A percentile compares a stretch with the other conserved stretches of the same genome.
phyloP scores from a whole-genome alignment of 1,140 invertebrate species.

The Dendrolimus kikuchii region DNA sequence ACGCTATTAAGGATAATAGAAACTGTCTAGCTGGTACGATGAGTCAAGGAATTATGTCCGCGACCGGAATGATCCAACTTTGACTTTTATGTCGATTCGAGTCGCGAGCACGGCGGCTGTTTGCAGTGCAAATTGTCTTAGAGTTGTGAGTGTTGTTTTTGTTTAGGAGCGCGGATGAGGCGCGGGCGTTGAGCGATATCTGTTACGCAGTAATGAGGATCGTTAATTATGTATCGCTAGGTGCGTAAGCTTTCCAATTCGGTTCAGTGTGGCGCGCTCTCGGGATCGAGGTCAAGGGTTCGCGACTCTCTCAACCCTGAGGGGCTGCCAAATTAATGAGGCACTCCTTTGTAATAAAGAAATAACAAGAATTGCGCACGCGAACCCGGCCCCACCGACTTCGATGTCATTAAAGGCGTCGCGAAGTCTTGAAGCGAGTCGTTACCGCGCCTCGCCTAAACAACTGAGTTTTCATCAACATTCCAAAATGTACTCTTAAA shows the following conservation, averaged over 20 bases:
- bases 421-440: constrained; percentile 52
- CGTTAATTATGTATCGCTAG: constrained; percentile 69
- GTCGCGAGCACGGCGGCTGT: neutral
- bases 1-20: constrained; percentile 67
- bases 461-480: constrained; percentile 48
- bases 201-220: constrained; percentile 60
- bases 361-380: constrained; percentile 70
- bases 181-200: constrained; percentile 21
- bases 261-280: constrained; percentile 55
- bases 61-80: constrained; percentile 54
- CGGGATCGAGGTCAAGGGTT: constrained; percentile 67
- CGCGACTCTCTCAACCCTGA: constrained; percentile 59
- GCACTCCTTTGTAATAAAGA: constrained; percentile 72
- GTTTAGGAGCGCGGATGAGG: constrained; percentile 3
- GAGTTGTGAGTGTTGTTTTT: neutral
- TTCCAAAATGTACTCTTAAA: constrained; percentile 36
- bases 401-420: constrained; percentile 64
- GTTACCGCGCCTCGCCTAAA: constrained; percentile 58
- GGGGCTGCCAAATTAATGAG: constrained; percentile 71
- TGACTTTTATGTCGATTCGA: constrained; percentile 33
- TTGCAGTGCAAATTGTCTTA: neutral
- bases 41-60: constrained; percentile 56
- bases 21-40: constrained; percentile 57
- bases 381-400: constrained; percentile 49
- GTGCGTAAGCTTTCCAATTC: constrained; percentile 61